phyloP scores from a whole-genome alignment of 2,113 vertebrate species.

The Hydrochoerus hydrochaeris region DNA sequence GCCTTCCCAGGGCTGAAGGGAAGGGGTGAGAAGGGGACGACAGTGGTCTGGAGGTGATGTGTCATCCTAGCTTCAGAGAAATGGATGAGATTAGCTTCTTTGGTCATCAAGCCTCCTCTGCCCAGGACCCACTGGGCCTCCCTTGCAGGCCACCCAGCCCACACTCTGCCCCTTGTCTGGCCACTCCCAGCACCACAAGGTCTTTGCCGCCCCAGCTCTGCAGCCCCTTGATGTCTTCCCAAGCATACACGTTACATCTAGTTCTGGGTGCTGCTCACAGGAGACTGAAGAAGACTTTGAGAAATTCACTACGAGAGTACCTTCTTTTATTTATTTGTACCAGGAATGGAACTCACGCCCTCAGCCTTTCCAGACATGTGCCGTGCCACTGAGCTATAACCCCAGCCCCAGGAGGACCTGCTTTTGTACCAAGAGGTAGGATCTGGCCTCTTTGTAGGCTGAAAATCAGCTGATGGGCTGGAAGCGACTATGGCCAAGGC shows the following conservation, averaged over 20 bases:
- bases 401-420: too few species aligned
- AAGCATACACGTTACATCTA: background rate
- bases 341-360: too few species aligned
- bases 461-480: background rate
- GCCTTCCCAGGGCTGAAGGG: background rate
- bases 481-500: background rate
- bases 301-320: background rate
- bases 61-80: background rate
- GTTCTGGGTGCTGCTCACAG: background rate
- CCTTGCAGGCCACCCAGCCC: background rate
- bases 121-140: background rate
- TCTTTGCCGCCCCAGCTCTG: background rate
- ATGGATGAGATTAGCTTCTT: background rate
- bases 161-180: background rate
- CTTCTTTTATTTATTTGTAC: too few species aligned
- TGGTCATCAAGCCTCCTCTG: background rate
- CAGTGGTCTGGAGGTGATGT: background rate
- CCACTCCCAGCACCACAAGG: background rate
- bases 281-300: slow-evolving; percentile 17
- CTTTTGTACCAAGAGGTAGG: background rate
- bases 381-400: too few species aligned
- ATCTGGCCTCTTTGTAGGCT: background rate
- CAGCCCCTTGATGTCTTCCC: background rate
- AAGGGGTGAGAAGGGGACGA: background rate
- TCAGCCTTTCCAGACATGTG: too few species aligned